Conservation (phyloP, 1,140 invertebrate species). For the Drosophila guanche region DNA sequence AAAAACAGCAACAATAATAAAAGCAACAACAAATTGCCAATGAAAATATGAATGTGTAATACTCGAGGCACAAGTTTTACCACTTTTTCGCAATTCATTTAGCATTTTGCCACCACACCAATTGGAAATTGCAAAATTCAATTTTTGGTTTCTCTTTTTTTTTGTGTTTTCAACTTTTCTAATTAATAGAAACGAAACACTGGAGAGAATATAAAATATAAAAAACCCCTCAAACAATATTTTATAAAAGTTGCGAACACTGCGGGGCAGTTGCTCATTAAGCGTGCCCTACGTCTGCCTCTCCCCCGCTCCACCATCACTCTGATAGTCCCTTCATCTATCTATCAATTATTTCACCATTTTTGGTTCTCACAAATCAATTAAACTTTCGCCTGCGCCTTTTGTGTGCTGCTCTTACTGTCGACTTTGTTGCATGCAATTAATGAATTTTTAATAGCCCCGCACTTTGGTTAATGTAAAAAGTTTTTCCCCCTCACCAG, state of each 20-base stretch:
- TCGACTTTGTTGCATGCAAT: constrained; percentile 66
- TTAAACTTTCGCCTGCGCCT: constrained; percentile 65
- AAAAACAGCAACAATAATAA: too few relatives aligned
- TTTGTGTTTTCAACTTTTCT: constrained; percentile 51
- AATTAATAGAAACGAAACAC: constrained; percentile 52
- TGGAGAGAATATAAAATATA: constrained; percentile 16
- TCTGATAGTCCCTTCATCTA: constrained; percentile 20
- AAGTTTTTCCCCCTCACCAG: constrained; percentile 40
- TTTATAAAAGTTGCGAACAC: constrained; percentile 35
- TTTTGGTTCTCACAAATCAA: constrained; percentile 68
- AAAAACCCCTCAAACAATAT: constrained; percentile 41
- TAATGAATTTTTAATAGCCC: constrained; percentile 79
- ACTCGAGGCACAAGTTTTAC: constrained; percentile 21
- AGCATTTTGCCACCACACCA: constrained; percentile 23
- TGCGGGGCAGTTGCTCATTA: constrained; percentile 58
- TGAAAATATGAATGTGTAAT: too few relatives aligned
- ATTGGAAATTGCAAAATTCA: constrained; percentile 59
- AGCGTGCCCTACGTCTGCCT: neutral
- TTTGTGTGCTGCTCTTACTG: neutral
- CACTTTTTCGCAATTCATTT: constrained; percentile 41
- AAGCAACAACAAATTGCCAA: too few relatives aligned
- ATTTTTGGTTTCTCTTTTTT: constrained; percentile 6
- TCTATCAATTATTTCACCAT: constrained; percentile 77
- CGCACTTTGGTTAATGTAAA: constrained; percentile 77
- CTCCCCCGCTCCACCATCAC: neutral